Conservation (phyloP, 2,113 vertebrate genomes). For the Larimichthys polyactis region DNA sequence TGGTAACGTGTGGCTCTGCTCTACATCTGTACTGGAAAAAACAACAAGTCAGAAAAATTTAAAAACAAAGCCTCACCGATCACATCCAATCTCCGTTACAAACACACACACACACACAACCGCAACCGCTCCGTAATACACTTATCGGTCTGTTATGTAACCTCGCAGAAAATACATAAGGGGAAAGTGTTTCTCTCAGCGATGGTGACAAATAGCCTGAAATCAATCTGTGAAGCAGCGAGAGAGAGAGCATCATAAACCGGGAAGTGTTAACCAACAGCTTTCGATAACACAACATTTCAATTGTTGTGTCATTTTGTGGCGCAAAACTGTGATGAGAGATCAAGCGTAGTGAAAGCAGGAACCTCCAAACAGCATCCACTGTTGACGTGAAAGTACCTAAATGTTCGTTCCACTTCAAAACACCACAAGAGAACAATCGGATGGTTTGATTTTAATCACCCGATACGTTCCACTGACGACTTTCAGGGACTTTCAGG, state of each 20-base stretch:
- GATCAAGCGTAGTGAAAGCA: neutral
- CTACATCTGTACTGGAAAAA: slow-evolving; percentile 32
- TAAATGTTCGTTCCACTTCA: neutral
- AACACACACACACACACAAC: slow-evolving; percentile 1
- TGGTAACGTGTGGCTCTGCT: slow-evolving; percentile 23
- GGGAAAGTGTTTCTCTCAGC: slow-evolving; percentile 2
- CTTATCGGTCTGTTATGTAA: slow-evolving; percentile 22
- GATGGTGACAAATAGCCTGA: slow-evolving; percentile 21
- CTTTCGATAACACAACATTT: neutral
- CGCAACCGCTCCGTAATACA: slow-evolving; percentile 2
- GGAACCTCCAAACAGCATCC: neutral
- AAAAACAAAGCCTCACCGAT: slow-evolving; percentile 12
- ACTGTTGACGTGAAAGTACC: neutral
- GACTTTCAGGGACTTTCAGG: slow-evolving; percentile 5
- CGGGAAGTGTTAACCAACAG: neutral
- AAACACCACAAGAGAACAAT: neutral
- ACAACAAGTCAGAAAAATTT: neutral
- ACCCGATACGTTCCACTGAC: too few species aligned
- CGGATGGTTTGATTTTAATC: neutral
- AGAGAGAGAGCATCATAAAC: neutral
- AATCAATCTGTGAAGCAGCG: slow-evolving; percentile 13
- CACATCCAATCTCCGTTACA: slow-evolving; percentile 9
- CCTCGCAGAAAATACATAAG: slow-evolving; percentile 19
- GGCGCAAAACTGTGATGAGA: neutral
- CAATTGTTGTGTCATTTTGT: neutral